phyloP scores from a whole-genome alignment of 2,113 vertebrate genomes.

The Atlantisia rogersi region DNA sequence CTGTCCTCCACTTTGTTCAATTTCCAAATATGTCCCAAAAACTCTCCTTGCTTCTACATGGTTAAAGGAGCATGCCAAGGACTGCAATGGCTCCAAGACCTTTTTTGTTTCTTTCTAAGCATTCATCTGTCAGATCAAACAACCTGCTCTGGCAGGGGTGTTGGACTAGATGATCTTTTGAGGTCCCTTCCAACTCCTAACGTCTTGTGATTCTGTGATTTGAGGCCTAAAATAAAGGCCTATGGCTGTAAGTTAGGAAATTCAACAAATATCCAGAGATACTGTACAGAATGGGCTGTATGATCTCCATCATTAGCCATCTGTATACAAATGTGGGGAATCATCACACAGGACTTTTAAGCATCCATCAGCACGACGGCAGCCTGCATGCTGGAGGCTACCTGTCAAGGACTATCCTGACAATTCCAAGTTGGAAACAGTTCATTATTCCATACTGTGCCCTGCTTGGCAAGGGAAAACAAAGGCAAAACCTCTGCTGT shows the following conservation, averaged over 20 bases:
- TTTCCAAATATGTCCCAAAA: background rate
- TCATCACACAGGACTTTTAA: background rate
- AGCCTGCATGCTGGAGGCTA: no score
- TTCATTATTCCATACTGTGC: background rate
- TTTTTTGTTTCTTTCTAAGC: background rate
- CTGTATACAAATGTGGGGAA: background rate
- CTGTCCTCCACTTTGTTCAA: background rate
- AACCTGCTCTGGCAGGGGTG: no score
- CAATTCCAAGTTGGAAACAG: background rate
- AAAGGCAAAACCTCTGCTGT: background rate
- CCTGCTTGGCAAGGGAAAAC: background rate
- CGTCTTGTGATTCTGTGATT: background rate
- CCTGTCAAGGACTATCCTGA: background rate
- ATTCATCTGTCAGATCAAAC: background rate
- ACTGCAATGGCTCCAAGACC: background rate
- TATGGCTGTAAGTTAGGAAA: background rate
- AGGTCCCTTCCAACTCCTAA: no score
- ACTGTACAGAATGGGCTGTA: background rate
- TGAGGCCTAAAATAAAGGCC: background rate
- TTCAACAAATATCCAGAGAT: background rate
- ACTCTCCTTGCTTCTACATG: background rate
- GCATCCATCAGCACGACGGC: accelerated
- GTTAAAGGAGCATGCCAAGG: background rate
- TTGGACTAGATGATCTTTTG: no score
- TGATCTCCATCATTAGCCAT: background rate